phyloP scores from a whole-genome alignment of 2,797 vertebrate genomes.

The Staurois parvus region DNA sequence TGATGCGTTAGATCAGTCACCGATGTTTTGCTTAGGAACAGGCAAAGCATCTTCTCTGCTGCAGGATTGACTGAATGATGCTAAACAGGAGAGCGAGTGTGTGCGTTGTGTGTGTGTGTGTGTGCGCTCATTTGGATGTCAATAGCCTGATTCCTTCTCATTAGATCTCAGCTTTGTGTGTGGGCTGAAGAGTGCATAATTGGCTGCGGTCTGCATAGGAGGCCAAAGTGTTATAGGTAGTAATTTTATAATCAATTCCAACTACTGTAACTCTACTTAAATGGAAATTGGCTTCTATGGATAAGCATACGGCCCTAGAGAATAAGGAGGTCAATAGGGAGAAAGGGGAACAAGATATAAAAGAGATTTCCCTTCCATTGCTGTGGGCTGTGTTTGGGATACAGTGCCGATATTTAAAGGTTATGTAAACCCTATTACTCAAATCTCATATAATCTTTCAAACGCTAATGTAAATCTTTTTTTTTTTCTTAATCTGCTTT shows the following conservation, averaged over 20 bases:
- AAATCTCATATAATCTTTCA: too few relatives aligned
- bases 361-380: too few relatives aligned
- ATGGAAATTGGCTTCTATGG: too few relatives aligned
- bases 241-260: slow-evolving; percentile 48
- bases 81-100: slow-evolving; percentile 38
- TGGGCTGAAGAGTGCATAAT: slow-evolving; percentile 49
- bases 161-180: slow-evolving; percentile 48
- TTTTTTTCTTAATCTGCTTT: too few relatives aligned
- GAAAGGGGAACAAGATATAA: too few relatives aligned
- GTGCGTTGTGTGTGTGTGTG: slow-evolving; percentile 25
- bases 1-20: slow-evolving; percentile 48
- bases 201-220: slow-evolving; percentile 37
- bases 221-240: slow-evolving; percentile 21
- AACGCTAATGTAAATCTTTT: too few relatives aligned
- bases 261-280: too few relatives aligned
- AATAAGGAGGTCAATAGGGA: too few relatives aligned
- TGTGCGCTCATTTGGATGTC: slow-evolving; percentile 57
- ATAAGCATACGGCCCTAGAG: too few relatives aligned
- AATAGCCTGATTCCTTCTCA: slow-evolving; percentile 47
- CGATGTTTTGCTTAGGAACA: slow-evolving; percentile 48
- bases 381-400: too few relatives aligned
- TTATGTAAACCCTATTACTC: too few relatives aligned
- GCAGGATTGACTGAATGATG: slow-evolving; percentile 49
- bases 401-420: too few relatives aligned
- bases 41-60: slow-evolving; percentile 42